Evolutionary conservation across 1,140 invertebrate genomes (phyloP).

Genomic region (Streblospio benedicti): DNA sequence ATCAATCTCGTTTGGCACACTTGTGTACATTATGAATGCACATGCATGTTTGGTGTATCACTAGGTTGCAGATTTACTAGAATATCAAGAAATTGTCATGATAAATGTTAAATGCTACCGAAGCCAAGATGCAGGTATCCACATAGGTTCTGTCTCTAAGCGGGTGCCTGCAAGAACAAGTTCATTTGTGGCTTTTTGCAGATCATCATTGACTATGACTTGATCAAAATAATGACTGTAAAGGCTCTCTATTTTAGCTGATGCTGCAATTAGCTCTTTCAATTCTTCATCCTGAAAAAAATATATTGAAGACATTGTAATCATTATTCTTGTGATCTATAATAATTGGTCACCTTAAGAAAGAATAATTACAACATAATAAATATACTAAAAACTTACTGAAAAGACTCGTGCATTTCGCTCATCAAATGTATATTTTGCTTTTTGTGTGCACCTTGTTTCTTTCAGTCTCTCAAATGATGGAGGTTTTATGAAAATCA

Average conservation of each 20-base stretch:
- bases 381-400: not conserved
- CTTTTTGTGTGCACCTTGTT: not conserved
- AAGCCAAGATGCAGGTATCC: not conserved
- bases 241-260: not conserved
- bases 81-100: not conserved
- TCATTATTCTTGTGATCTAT: too few species aligned
- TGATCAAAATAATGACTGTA: not conserved
- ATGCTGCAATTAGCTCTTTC: not conserved
- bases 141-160: not conserved
- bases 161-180: not conserved
- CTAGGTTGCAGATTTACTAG: too few species aligned
- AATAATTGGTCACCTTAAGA: too few species aligned
- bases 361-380: too few species aligned
- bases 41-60: too few species aligned
- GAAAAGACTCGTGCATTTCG: not conserved
- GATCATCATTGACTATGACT: not conserved
- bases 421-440: not conserved
- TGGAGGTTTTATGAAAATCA: not conserved
- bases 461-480: not conserved
- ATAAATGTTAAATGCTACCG: not conserved
- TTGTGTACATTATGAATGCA: too few species aligned
- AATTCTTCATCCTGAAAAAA: slow-evolving; percentile 1
- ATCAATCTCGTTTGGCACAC: too few species aligned
- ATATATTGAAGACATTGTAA: not conserved
- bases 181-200: not conserved